These are phyloP conservation scores for Kryptolebias marmoratus DNA, from an alignment of 2,113 vertebrate genomes.

Conservation along the genomic window DNA sequence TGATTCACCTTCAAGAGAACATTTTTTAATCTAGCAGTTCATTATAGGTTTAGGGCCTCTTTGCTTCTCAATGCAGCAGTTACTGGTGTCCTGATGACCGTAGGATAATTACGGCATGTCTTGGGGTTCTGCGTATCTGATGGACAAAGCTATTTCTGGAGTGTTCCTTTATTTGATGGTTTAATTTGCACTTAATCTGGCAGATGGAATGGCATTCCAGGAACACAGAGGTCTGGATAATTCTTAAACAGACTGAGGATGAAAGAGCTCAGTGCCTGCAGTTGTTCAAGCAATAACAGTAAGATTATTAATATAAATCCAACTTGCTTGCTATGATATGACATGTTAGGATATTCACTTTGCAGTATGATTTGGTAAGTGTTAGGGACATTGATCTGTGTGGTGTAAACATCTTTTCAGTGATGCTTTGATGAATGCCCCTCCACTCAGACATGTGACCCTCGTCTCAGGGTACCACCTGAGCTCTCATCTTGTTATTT, in stretches of 20 bases:
- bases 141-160: constrained; percentile 59
- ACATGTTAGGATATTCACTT: neutral
- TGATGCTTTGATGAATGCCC: constrained; percentile 12
- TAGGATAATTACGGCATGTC: constrained; percentile 71
- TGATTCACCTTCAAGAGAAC: too few species aligned
- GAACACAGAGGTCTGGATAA: constrained; percentile 4
- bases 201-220: neutral
- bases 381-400: constrained; percentile 1
- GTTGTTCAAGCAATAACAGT: constrained; percentile 9
- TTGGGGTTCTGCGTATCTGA: constrained; percentile 33
- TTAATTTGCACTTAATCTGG: constrained; percentile 29
- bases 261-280: constrained; percentile 19
- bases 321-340: neutral
- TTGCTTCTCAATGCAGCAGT: constrained; percentile 13
- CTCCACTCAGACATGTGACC: constrained; percentile 14
- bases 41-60: constrained; percentile 12
- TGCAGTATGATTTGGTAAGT: neutral
- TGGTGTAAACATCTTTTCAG: neutral
- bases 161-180: constrained; percentile 38
- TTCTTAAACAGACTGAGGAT: constrained; percentile 24
- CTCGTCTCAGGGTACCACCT: constrained; percentile 22
- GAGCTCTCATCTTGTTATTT: constrained; percentile 55
- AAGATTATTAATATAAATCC: constrained; percentile 12
- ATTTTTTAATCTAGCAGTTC: neutral
- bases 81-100: constrained; percentile 46